Evolutionary conservation across 2,888 invertebrate genomes (phyloP).

Genomic region (Eledona agricola): DNA sequence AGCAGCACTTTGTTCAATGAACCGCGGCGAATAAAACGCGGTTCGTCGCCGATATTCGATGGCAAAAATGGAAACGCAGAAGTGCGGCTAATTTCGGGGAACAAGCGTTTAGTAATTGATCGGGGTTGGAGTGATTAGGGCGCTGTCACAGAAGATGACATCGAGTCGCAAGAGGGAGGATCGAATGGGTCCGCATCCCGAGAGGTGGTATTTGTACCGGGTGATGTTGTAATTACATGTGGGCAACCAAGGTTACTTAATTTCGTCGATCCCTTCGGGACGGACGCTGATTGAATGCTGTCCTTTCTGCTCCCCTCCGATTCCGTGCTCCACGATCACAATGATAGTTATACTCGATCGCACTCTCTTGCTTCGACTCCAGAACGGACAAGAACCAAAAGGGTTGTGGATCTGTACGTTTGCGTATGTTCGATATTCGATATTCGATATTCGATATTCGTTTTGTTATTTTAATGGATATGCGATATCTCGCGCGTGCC

Average conservation of each 20-base stretch:
- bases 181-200: slow-evolving; percentile 37
- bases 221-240: slow-evolving; percentile 56
- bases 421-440: no score
- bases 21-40: slow-evolving; percentile 55
- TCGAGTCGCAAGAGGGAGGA: slow-evolving; percentile 24
- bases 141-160: slow-evolving; percentile 38
- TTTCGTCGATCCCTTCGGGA: slow-evolving; percentile 57
- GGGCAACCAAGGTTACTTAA: slow-evolving; percentile 59
- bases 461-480: slow-evolving; percentile 42
- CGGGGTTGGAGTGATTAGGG: slow-evolving; percentile 37
- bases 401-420: slow-evolving; percentile 34
- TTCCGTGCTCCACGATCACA: slow-evolving; percentile 21
- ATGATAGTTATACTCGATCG: slow-evolving; percentile 30
- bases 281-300: slow-evolving; percentile 58
- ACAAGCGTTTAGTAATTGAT: slow-evolving; percentile 36
- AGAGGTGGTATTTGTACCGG: slow-evolving; percentile 53
- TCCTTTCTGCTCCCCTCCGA: slow-evolving; percentile 40
- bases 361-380: slow-evolving; percentile 17
- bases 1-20: slow-evolving; percentile 58
- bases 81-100: slow-evolving; percentile 14
- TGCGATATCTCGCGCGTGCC: slow-evolving; percentile 37
- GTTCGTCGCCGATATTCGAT: slow-evolving; percentile 52
- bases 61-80: neutral
- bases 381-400: slow-evolving; percentile 24
- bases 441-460: slow-evolving; percentile 39